Base-by-base conservation (phyloP, 1,140 invertebrate species). In the Drosophila tropicalis region DNA sequence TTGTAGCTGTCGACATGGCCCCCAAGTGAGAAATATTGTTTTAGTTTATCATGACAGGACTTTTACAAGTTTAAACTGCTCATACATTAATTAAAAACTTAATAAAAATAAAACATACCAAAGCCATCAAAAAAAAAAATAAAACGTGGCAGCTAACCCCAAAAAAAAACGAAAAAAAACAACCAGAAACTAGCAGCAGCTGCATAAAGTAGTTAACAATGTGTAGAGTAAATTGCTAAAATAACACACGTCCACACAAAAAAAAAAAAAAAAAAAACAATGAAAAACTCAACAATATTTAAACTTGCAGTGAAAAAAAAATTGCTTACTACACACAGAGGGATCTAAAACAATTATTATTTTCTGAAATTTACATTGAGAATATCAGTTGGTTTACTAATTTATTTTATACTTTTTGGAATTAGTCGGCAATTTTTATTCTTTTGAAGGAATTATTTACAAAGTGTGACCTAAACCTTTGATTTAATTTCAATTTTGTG, bases 31-130 rank as follows among this genome's bases (percentile, higher is more conserved):
- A 89, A 89, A 89, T 89, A 89, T 89, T 89, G 84, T 89, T 89
- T 89, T 89, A 89, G 84, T 89, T 89, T 89, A 89, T 89, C 84
- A 89, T 89, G 84, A 83, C 84, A 89, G 84, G 67, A 89, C 80
- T 89, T 84, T 89, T 89, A 89, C 84, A 89, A 89, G 84, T 89
- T 89, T 89, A 84, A 89, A 89, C 84, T 84, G 84, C 84, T 89
- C 84, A 83, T 89, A 89, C 84, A 89, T 89, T 89, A 89, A 89
- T 89, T 89, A 89, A 89, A 89, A 89, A 89, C 84, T 89, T 89
- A 89, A 89, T 87, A 89, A 87, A 89, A 87, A 71, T 74, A 79
- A 80, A 68, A 75, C 66, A 36, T 40, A 39, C 62, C 55, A 72
- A 67, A 62, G 39, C 22, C 22, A 67, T 39, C 71, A 36, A 71